Base-by-base conservation (phyloP, 2,888 invertebrate genomes). In the Artemia sinica region DNA sequence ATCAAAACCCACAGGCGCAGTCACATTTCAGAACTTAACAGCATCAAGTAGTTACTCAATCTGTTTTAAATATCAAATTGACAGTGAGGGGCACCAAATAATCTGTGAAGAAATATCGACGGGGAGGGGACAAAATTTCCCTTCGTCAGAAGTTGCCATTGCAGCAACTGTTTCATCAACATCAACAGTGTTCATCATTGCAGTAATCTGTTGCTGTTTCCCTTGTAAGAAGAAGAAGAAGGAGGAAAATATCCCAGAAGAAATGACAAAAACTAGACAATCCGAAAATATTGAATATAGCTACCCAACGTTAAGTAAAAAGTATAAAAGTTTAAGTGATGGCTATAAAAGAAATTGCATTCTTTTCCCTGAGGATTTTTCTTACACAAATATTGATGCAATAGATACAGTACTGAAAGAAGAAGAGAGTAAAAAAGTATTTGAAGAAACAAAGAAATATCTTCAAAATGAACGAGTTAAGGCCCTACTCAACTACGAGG, bases 161-260 rank as follows among this genome's bases (percentile, higher is more conserved):
- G 72, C 73, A 10, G 71, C 72, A 11, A 71, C 72, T 10, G 72
- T 73, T 8, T 72, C 74, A 18, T 70, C 72, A 41, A 71, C 72
- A 1, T 67, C 71, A 10, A 73, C 74, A 12, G 69, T 72, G 13
- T 70, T 73, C 12, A 66, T 73, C 49, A 69, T 71, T 12, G 70
- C 72, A 28, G 49, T 73, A 9, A 71, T 72, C 48, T 72, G 73
- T 65, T 72, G 72, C 58, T 73, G 72, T 49, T 73, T 72, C 70
- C 71, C 70, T 67, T 49, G 68, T 10, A 68, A 68, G 49, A 68
- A 65, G 63, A 67, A 69, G 14, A 50, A 66, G 12, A 68, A 68
- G 68, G 41, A 51, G 14, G 28, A 28, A 1, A 70, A 70, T 18
- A 50, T 28, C n/a, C 50, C 50, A 14, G n/a, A 68, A 28, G 67